phyloP scores from a whole-genome alignment of 2,797 vertebrate genomes.

The Pitangus sulphuratus region DNA sequence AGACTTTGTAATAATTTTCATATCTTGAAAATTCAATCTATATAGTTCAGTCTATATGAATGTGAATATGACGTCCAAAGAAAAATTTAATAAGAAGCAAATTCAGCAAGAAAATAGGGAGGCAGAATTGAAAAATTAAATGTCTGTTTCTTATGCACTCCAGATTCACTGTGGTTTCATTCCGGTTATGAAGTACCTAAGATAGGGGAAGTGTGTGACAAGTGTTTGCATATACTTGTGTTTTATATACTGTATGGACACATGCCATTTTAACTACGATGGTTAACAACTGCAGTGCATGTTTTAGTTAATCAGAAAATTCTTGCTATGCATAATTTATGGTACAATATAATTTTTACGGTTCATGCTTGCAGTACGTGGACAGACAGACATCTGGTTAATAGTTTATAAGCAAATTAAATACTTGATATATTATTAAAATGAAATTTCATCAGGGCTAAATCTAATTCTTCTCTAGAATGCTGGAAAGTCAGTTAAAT shows the following conservation, averaged over 20 bases:
- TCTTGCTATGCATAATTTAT: conserved; percentile 35
- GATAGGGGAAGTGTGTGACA: not conserved
- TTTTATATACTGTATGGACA: not conserved
- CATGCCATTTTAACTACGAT: not conserved
- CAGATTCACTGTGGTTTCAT: not conserved
- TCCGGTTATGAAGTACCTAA: not conserved
- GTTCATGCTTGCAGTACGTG: conserved; percentile 13
- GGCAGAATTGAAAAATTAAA: not conserved
- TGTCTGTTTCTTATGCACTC: not conserved
- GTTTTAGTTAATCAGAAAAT: conserved; percentile 17
- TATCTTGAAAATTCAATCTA: not conserved
- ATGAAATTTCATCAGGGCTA: conserved; percentile 2
- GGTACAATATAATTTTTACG: not conserved
- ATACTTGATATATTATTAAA: conserved; percentile 28
- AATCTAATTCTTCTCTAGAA: not conserved
- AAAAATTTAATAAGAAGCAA: not conserved
- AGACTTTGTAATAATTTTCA: not conserved
- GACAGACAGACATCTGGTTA: conserved; percentile 42
- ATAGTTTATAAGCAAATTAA: conserved; percentile 53
- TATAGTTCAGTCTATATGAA: not conserved
- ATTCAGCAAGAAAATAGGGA: not conserved
- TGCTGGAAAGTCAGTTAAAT: not conserved
- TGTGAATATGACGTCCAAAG: not conserved
- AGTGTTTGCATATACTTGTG: not conserved
- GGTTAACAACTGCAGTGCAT: not conserved